phyloP scores from a whole-genome alignment of 2,888 invertebrate genomes.

The Lasioglossum calceatum region DNA sequence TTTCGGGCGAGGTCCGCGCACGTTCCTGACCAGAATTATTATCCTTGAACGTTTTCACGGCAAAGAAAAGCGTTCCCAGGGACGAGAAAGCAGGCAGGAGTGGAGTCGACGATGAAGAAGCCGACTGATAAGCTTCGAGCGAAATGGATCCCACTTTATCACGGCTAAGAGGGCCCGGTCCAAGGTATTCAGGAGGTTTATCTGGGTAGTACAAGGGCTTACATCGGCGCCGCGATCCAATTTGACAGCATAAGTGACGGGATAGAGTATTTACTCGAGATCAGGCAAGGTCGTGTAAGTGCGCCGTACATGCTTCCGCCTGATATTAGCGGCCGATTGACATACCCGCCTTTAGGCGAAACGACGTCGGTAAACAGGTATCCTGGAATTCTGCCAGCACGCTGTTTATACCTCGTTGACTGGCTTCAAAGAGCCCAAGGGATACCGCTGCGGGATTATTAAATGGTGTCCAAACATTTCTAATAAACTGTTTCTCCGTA shows the following conservation, averaged over 20 bases:
- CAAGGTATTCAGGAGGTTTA: conserved; percentile 55
- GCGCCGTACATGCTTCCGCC: conserved; percentile 40
- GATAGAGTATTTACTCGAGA: conserved; percentile 60
- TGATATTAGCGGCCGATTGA: conserved; percentile 61
- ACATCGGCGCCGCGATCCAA: conserved; percentile 58
- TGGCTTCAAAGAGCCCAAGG: conserved; percentile 4
- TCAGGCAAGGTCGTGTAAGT: conserved; percentile 48
- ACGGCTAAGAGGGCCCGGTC: conserved; percentile 41
- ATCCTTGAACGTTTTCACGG: conserved; percentile 32
- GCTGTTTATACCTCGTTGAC: background rate
- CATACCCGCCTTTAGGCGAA: conserved; percentile 39
- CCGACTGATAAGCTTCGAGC: conserved; percentile 62
- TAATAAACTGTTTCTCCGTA: background rate
- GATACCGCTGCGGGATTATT: background rate
- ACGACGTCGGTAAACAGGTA: conserved; percentile 36
- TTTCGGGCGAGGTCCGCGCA: conserved; percentile 12
- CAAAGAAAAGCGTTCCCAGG: background rate
- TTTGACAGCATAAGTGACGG: conserved; percentile 68
- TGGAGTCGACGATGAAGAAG: background rate
- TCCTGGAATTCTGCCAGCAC: conserved; percentile 15
- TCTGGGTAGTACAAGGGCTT: conserved; percentile 61
- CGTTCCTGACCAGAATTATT: conserved; percentile 44
- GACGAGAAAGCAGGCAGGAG: background rate
- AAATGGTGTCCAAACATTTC: background rate
- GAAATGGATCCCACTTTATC: conserved; percentile 67